Conservation (phyloP, 92 coral and sea anemone genomes). For the Parazoanthus darwini region DNA sequence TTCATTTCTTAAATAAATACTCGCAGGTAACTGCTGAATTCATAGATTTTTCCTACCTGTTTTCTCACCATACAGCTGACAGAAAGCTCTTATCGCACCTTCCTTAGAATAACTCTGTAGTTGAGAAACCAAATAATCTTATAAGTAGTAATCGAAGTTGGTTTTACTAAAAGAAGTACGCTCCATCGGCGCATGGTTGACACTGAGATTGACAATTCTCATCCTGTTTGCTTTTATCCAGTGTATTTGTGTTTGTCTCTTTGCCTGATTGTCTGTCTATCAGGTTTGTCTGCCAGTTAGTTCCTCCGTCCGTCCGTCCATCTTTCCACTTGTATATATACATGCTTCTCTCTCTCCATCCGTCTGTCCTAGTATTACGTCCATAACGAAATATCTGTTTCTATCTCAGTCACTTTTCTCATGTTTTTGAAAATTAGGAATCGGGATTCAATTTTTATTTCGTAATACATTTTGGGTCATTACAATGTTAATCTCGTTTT, state of each 20-base stretch:
- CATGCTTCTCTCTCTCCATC: neutral
- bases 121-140: slow-evolving; percentile 44
- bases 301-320: neutral
- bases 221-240: neutral
- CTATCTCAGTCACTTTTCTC: neutral
- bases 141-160: neutral
- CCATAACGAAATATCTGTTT: neutral
- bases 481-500: neutral
- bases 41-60: slow-evolving; percentile 56
- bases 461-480: neutral
- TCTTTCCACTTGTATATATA: too few species aligned
- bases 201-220: neutral
- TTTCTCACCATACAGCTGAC: slow-evolving; percentile 82
- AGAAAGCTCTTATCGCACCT: slow-evolving; percentile 67
- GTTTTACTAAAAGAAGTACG: too few species aligned
- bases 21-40: neutral
- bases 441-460: neutral
- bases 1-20: too few species aligned
- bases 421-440: too few species aligned
- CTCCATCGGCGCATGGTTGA: neutral
- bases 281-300: neutral
- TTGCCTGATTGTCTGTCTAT: neutral
- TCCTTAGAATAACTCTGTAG: slow-evolving; percentile 25
- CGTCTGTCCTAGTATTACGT: neutral
- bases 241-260: neutral